A percentile compares a stretch with the other conserved stretches of the same genome.
Evolutionary conservation across 2,888 invertebrate species (phyloP).

Genomic region (Cephonodes hylas): DNA sequence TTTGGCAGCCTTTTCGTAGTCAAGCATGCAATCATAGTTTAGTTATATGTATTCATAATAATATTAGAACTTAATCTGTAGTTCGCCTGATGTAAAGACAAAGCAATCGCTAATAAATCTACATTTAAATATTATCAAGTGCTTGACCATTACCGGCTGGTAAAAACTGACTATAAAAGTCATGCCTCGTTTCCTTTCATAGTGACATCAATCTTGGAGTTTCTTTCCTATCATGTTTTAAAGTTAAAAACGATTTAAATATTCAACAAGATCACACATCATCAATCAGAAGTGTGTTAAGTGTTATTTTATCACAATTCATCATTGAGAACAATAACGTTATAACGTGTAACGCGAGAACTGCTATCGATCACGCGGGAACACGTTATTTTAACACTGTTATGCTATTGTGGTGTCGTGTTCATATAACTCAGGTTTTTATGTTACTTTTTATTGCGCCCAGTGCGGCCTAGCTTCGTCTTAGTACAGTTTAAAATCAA

Average conservation of each 20-base stretch:
- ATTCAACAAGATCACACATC: background rate
- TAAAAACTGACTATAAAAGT: too few relatives aligned
- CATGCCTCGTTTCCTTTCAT: too few relatives aligned
- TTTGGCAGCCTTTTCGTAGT: background rate
- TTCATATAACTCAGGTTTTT: background rate
- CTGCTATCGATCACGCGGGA: background rate
- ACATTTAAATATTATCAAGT: too few relatives aligned
- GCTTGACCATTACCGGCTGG: too few relatives aligned
- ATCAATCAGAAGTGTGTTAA: background rate
- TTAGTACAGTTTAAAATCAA: too few relatives aligned
- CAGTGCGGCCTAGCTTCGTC: too few relatives aligned
- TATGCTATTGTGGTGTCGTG: background rate
- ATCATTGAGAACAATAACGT: conserved; percentile 1
- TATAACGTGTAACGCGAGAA: background rate
- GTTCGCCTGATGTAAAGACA: too few relatives aligned
- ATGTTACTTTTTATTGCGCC: too few relatives aligned
- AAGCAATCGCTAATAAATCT: background rate
- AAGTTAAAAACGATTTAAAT: background rate
- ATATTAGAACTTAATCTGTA: too few relatives aligned
- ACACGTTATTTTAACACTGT: background rate
- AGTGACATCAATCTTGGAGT: too few relatives aligned
- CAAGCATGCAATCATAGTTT: too few relatives aligned
- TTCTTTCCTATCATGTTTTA: background rate
- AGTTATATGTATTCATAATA: too few relatives aligned
- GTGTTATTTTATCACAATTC: conserved; percentile 1